Evolutionary conservation across 2,113 vertebrate genomes (phyloP).

Genomic region (Athene noctua): DNA sequence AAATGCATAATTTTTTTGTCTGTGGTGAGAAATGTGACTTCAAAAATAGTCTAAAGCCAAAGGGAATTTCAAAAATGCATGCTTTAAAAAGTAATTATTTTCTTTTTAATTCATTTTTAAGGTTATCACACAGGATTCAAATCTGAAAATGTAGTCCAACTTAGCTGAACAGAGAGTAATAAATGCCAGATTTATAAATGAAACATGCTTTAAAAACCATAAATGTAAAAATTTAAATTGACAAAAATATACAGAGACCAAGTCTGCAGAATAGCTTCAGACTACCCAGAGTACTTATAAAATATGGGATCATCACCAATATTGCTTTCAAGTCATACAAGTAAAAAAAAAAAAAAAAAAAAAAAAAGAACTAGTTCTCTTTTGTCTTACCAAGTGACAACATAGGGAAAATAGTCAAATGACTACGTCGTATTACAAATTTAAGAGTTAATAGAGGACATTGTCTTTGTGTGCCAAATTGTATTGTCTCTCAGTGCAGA

Average conservation of each 20-base stretch:
- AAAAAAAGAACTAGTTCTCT: conserved; percentile 26
- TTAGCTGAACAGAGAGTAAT: conserved; percentile 2
- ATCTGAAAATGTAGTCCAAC: background rate
- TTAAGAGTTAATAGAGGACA: background rate
- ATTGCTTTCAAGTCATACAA: conserved; percentile 8
- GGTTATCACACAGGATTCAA: background rate
- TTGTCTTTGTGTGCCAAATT: background rate
- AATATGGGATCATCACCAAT: conserved; percentile 23
- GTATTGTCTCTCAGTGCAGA: background rate
- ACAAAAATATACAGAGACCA: background rate
- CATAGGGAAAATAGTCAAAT: background rate
- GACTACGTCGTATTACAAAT: background rate
- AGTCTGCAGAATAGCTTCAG: conserved; percentile 2
- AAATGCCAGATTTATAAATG: conserved; percentile 46
- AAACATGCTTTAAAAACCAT: conserved; percentile 39
- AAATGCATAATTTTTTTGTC: conserved; percentile 35
- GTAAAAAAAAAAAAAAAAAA: conserved; percentile 9
- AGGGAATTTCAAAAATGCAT: conserved; percentile 10
- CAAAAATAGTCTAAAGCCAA: conserved; percentile 44
- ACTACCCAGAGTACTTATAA: conserved; percentile 14
- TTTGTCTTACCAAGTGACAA: conserved; percentile 44
- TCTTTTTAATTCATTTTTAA: conserved; percentile 43
- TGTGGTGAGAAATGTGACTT: conserved; percentile 8
- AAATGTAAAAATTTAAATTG: background rate
- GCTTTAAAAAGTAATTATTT: conserved; percentile 46